A percentile compares a stretch with the other conserved stretches of the same genome.
Evolutionary conservation across 2,113 vertebrate species (phyloP).

Genomic region (Cettia cetti): DNA sequence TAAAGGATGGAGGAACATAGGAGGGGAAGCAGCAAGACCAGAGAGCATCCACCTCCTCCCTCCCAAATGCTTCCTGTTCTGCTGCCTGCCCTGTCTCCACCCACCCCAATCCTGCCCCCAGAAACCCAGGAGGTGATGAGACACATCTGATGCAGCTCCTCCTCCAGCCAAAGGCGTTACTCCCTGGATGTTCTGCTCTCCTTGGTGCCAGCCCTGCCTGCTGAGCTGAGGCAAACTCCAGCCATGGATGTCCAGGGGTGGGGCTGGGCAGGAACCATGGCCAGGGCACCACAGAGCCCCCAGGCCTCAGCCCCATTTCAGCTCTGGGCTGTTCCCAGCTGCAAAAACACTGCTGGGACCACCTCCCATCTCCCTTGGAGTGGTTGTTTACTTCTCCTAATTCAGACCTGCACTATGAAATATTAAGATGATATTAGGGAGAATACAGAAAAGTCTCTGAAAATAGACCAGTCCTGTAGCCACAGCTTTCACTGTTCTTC

Average conservation of each 20-base stretch:
- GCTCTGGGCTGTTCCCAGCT: not conserved
- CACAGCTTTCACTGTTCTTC: conserved; percentile 27
- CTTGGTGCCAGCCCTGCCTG: not conserved
- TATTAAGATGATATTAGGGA: conserved; percentile 24
- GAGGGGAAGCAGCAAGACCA: not conserved
- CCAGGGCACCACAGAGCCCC: not conserved
- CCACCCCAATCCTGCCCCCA: not conserved
- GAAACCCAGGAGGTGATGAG: not conserved
- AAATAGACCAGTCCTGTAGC: conserved; percentile 45
- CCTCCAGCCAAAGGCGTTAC: not conserved
- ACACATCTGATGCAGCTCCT: not conserved
- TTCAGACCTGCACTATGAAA: not conserved
- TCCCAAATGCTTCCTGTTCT: not conserved
- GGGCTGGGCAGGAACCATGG: not conserved
- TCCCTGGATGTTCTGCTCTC: not conserved
- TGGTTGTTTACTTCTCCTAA: not conserved
- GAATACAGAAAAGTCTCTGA: conserved; percentile 13
- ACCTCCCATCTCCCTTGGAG: not conserved
- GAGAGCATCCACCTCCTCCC: not conserved
- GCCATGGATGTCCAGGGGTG: rapidly evolving
- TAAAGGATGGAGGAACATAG: not conserved
- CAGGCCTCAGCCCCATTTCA: not conserved
- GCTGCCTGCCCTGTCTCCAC: not conserved
- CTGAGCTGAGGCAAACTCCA: not conserved
- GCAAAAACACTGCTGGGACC: not conserved